Percentiles rank a stretch among this genome's conserved stretches.
Conservation (phyloP, 2,888 invertebrate genomes). For the Meteorus colon region DNA sequence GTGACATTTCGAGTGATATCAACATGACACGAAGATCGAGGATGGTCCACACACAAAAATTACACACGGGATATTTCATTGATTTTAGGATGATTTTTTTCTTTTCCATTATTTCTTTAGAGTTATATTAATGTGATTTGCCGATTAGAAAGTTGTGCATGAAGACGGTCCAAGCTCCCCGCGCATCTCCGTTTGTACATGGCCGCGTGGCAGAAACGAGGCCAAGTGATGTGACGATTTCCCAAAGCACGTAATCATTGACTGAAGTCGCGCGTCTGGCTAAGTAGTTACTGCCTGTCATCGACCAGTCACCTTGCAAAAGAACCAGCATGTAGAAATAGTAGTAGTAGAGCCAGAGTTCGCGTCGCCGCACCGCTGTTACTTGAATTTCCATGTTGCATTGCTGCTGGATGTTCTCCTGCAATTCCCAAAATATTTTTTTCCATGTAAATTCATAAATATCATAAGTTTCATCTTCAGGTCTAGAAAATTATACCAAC, state of each 20-base stretch:
- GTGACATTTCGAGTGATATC: not conserved
- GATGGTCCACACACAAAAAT: not conserved
- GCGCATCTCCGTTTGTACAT: not conserved
- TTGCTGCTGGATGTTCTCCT: slow-evolving; percentile 76
- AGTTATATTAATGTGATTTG: not conserved
- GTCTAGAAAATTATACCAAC: not conserved
- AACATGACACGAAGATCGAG: not conserved
- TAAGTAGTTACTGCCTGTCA: slow-evolving; percentile 52
- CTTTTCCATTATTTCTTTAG: not conserved
- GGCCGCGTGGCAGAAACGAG: slow-evolving; percentile 8
- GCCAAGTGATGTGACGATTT: slow-evolving; percentile 27
- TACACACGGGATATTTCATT: not conserved
- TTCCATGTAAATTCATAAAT: slow-evolving; percentile 39
- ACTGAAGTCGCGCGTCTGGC: slow-evolving; percentile 26
- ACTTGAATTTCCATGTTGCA: slow-evolving; percentile 75
- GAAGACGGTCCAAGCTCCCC: not conserved
- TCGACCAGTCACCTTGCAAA: slow-evolving; percentile 71
- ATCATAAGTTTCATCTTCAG: not conserved
- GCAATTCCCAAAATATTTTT: slow-evolving; percentile 45
- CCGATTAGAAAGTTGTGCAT: not conserved
- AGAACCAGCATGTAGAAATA: slow-evolving; percentile 67
- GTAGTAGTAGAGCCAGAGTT: slow-evolving; percentile 66
- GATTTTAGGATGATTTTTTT: not conserved
- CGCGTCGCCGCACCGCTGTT: slow-evolving; percentile 69
- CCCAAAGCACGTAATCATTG: slow-evolving; percentile 33